Conservation (phyloP, 2,113 vertebrate genomes). For the Phalacrocorax aristotelis region DNA sequence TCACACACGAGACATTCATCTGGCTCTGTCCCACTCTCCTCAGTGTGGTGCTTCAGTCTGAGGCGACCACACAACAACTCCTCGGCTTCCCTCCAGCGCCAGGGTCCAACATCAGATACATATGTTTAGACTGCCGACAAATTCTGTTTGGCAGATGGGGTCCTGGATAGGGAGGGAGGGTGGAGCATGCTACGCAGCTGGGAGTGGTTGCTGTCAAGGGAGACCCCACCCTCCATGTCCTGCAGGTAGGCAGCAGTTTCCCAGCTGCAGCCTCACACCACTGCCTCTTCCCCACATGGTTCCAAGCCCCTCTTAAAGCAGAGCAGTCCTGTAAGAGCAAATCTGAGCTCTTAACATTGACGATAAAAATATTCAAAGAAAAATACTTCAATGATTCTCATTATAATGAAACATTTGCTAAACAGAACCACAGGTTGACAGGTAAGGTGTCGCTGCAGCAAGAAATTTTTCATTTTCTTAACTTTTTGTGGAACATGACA, state of each 20-base stretch:
- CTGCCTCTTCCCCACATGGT: fast-evolving
- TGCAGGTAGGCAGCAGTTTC: neutral
- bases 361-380: neutral
- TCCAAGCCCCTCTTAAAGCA: neutral
- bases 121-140: neutral
- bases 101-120: neutral
- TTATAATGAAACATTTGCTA: neutral
- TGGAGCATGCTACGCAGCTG: fast-evolving
- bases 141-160: neutral
- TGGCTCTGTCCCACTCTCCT: neutral
- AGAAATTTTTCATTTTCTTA: neutral
- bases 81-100: neutral
- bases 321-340: neutral
- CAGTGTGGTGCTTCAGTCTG: neutral
- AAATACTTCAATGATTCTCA: neutral
- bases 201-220: fast-evolving
- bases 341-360: neutral
- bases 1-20: neutral
- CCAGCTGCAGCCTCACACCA: neutral
- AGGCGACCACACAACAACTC: neutral
- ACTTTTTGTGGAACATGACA: neutral
- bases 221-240: neutral
- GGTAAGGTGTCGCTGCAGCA: neutral
- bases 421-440: neutral
- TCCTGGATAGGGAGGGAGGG: neutral